Evolutionary conservation across 2,797 vertebrate species (phyloP).

Genomic region (Lacerta viridis): DNA sequence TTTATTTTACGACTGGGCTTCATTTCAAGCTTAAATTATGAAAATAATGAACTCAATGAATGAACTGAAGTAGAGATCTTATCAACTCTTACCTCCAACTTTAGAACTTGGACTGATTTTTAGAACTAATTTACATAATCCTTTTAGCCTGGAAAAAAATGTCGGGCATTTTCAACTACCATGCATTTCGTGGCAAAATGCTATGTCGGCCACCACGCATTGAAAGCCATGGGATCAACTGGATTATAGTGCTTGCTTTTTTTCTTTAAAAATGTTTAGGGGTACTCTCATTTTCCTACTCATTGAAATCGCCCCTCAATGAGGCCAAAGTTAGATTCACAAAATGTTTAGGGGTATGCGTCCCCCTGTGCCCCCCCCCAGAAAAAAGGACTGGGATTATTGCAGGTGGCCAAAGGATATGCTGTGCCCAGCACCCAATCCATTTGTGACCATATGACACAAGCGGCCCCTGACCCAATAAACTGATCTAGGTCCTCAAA

Average conservation of each 20-base stretch:
- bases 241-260: no score
- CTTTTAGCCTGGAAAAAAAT: not conserved
- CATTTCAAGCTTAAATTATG: slow-evolving; percentile 60
- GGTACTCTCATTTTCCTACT: no score
- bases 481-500: not conserved
- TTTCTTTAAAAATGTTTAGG: no score
- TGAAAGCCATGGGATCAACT: not conserved
- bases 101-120: slow-evolving; percentile 10
- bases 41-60: slow-evolving; percentile 49
- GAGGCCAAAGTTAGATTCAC: no score
- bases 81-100: slow-evolving; percentile 26
- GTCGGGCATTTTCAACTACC: not conserved
- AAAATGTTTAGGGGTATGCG: no score
- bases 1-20: slow-evolving; percentile 55
- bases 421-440: no score
- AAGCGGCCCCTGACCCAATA: not conserved
- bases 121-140: not conserved
- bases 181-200: not conserved
- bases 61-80: slow-evolving; percentile 45
- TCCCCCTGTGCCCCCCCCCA: no score
- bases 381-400: no score
- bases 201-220: not conserved
- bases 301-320: no score
- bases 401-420: no score
- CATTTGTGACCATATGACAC: not conserved